Evolutionary conservation across 1,140 invertebrate genomes (phyloP).

Genomic region (Homarus americanus): DNA sequence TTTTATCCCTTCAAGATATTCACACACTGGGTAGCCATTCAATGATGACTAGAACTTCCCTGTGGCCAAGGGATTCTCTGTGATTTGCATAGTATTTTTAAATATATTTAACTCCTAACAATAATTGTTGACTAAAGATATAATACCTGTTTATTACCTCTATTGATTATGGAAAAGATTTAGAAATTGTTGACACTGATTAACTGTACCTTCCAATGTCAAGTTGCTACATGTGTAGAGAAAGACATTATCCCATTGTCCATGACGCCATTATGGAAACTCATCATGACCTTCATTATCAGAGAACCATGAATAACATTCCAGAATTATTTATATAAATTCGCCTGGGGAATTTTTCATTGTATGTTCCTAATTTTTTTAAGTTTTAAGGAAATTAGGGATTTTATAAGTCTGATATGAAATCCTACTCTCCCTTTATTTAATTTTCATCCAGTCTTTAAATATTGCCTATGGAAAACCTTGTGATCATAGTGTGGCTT

Average conservation of each 20-base stretch:
- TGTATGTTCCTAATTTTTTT: conserved; percentile 65
- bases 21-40: too few relatives aligned
- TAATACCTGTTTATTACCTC: too few relatives aligned
- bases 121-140: neutral
- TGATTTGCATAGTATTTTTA: neutral
- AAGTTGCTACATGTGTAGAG: neutral
- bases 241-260: conserved; percentile 33
- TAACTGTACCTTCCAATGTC: conserved; percentile 4
- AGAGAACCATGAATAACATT: neutral
- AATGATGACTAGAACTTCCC: neutral
- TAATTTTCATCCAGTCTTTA: conserved; percentile 43
- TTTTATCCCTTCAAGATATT: too few relatives aligned
- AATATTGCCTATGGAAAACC: conserved; percentile 30
- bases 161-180: too few relatives aligned
- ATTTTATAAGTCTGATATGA: conserved; percentile 37
- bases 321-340: conserved; percentile 11
- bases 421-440: conserved; percentile 14
- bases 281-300: conserved; percentile 22
- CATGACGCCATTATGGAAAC: conserved; percentile 4
- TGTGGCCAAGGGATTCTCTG: neutral
- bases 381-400: conserved; percentile 43
- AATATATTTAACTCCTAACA: neutral
- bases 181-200: neutral
- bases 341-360: neutral
- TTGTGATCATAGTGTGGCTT: conserved; percentile 25